Evolutionary conservation across 2,113 vertebrate species (phyloP).

Genomic region (Saguinus imperator): DNA sequence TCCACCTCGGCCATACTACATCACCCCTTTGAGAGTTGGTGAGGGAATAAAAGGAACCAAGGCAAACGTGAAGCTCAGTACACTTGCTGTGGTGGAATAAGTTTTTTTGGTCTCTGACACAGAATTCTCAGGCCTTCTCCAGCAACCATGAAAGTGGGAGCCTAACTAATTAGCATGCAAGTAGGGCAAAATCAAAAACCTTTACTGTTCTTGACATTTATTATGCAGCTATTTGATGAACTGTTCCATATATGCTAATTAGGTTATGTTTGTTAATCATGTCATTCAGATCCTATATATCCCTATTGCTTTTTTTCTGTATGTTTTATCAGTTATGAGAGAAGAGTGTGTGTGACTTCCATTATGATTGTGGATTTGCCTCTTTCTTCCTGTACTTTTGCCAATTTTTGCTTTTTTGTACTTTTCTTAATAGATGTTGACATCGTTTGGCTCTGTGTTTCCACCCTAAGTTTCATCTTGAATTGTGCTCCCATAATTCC

Average conservation of each 20-base stretch:
- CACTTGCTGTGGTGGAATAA: too few species aligned
- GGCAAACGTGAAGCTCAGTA: not conserved
- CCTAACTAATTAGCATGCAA: not conserved
- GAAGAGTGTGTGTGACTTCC: not conserved
- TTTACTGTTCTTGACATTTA: not conserved
- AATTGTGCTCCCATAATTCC: too few species aligned
- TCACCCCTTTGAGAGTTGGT: not conserved
- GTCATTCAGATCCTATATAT: not conserved
- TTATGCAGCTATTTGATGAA: not conserved
- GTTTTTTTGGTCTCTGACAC: not conserved
- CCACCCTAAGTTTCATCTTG: too few species aligned
- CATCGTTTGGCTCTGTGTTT: too few species aligned
- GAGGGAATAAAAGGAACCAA: not conserved
- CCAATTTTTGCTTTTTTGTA: not conserved
- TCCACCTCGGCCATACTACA: not conserved
- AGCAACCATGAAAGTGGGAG: not conserved
- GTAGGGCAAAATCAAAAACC: not conserved
- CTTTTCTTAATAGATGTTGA: not conserved
- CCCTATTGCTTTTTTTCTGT: not conserved
- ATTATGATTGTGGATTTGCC: not conserved
- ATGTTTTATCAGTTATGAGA: not conserved
- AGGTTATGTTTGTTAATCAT: not conserved
- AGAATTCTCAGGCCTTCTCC: not conserved
- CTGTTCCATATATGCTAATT: not conserved
- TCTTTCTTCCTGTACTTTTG: not conserved